Evolutionary conservation across 2,797 vertebrate species (phyloP), one percentile per base, ranked within the genome.

Genomic region (Sebastes steindachneri): DNA sequence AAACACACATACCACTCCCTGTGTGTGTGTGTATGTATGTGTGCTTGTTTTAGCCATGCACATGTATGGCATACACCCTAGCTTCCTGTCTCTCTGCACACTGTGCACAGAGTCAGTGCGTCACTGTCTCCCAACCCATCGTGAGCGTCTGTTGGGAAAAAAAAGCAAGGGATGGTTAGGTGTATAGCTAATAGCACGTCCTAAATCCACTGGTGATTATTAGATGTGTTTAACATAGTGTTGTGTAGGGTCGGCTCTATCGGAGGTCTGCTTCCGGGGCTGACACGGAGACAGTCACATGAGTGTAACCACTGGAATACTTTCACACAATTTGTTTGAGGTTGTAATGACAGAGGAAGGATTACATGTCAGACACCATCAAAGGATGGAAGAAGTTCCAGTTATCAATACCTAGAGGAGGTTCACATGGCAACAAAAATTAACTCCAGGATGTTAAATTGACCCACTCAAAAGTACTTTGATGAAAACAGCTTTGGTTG

Each of bases 31-130:
- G 89, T 93, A 87, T 86, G 92, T 95, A 81, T 91, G 91, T 93
- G 93, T 90, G 93, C 85, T 94, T 94, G 91, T 93, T 93, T 86
- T 86, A 83, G 92, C 89, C 89, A 87, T 92, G 91, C 89, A 70
- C 84, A 82, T 77, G 85, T 90, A 87, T 88, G 93, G 92, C 92
- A 79, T 85, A 81, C 83, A 89, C 89, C 89, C 90, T 86, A 87
- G 90, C 95, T 93, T 94, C 86, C 89, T 89, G 90, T 79, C 90
- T 92, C 90, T 92, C 89, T 91, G 91, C 90, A 89, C 87, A 81
- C 85, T 63, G 81, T 78, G 65, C 66, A 72, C 79, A 67, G 89
- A 83, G 68, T 48, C 82, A 80, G 88, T 21, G 53, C 75, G 72
- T 92, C 89, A 86, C 89, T 57, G 83, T 93, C 86, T 93, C 93